Evolutionary conservation across 2,113 vertebrate genomes (phyloP).

Genomic region (Theristicus caerulescens): DNA sequence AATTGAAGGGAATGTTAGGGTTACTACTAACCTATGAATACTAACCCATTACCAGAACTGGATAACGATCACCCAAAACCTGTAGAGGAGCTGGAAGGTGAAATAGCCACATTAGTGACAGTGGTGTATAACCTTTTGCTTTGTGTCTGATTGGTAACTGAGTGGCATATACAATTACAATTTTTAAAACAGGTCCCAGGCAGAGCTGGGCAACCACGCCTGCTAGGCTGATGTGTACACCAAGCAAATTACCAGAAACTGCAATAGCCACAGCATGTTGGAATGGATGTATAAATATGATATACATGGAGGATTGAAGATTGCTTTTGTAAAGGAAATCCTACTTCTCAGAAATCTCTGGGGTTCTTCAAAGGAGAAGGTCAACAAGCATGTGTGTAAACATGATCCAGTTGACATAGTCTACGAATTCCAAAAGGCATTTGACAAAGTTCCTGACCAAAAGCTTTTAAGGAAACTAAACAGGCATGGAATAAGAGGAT

Average conservation of each 20-base stretch:
- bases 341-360: neutral
- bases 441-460: conserved; percentile 9
- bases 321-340: neutral
- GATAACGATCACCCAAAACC: fast-evolving
- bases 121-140: neutral
- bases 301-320: neutral
- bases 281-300: neutral
- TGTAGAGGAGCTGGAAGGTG: neutral
- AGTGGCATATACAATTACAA: neutral
- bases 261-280: fast-evolving
- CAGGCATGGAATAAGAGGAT: conserved; percentile 12
- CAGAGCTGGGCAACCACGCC: neutral
- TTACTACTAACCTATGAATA: neutral
- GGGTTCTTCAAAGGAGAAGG: neutral
- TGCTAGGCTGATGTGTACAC: neutral
- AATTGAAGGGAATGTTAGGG: neutral
- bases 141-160: too few relatives aligned
- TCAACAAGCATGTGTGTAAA: neutral
- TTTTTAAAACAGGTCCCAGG: neutral
- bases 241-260: neutral
- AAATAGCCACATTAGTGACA: neutral
- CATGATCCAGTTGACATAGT: neutral
- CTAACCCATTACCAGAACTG: fast-evolving
- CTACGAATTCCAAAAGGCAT: neutral
- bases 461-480: conserved; percentile 29